Base-by-base conservation (phyloP, 2,797 vertebrate genomes). In the Gallinago solitaria region DNA sequence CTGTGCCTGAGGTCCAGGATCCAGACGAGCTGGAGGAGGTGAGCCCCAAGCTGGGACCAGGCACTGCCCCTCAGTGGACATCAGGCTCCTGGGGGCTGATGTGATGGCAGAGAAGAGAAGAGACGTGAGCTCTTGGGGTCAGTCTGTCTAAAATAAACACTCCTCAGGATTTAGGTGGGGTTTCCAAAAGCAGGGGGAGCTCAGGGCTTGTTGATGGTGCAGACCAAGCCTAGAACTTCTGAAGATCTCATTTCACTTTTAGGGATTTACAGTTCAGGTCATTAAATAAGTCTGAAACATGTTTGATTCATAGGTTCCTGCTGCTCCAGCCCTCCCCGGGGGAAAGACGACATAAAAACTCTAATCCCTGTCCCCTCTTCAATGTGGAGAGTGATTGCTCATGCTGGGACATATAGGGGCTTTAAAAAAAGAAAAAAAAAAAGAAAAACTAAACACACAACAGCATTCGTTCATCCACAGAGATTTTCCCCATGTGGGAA, bases 361-460 rank as follows among this genome's bases (percentile, higher is more conserved):
- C 0, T 45, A 39, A 45, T 81, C 70, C 54, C 39, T 1, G 35
- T 79, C 30, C 20, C 45, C 27, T 54, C 35, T 45, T 33, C 61
- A 37, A 0, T 2, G 32, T 4, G 70, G 54, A 82, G 27, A 3
- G 4, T 2, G 2, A 20, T 33, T 21, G 76, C 24, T 87, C 14
- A 2, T 30, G 2, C 23, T 28, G 30, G 32, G 53, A 16, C 10
- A 3, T 0, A 3, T 0, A 3, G 50, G 20, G 47, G 48, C 28
- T 93, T 69, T 18, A 9, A 61, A 70, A 61, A 11, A 37, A 30
- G 35, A 25, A 33, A 33, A 32, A 25, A 33, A 33, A 30, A 8
- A 18, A 4, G 11, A 24, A 48, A 24, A 23, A 48, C 47, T 24
- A 2, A 28, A 13, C 13, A n/a, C 13, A 23, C 16, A 54, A 23